These are phyloP conservation scores for Dicentrarchus labrax DNA, from an alignment of 2,113 vertebrate species.

Conservation along the genomic window DNA sequence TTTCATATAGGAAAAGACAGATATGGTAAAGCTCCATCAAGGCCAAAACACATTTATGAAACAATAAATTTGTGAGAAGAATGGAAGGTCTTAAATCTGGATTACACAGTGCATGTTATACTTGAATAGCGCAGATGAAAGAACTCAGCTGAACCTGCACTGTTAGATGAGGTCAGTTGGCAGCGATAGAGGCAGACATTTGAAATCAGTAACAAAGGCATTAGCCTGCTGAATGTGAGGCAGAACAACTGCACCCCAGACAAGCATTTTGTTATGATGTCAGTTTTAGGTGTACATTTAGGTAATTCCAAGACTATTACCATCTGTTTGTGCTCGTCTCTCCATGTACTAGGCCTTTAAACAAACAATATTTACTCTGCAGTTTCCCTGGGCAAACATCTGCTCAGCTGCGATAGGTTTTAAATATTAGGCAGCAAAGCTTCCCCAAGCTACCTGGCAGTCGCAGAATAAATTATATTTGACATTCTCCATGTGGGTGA, in stretches of 20 bases:
- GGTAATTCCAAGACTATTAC: constrained; percentile 70
- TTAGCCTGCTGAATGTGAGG: constrained; percentile 32
- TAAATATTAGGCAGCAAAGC: constrained; percentile 79
- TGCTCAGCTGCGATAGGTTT: constrained; percentile 78
- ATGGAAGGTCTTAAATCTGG: background rate
- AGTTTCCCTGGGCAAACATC: constrained; percentile 78
- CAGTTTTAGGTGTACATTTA: constrained; percentile 49
- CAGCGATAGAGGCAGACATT: constrained; percentile 42
- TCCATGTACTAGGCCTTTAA: constrained; percentile 70
- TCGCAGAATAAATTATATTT: constrained; percentile 80
- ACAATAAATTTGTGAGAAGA: background rate
- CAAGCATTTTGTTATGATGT: constrained; percentile 63
- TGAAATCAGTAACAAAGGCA: constrained; percentile 42
- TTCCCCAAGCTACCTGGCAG: constrained; percentile 74
- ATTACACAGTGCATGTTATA: background rate
- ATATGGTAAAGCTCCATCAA: background rate
- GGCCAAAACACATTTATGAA: background rate
- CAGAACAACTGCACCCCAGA: constrained; percentile 45
- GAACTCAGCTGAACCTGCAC: constrained; percentile 11
- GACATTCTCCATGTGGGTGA: constrained; percentile 78
- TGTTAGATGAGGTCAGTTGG: constrained; percentile 41
- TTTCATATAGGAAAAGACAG: background rate
- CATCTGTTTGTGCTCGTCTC: constrained; percentile 75
- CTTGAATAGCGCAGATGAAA: constrained; percentile 13
- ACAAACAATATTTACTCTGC: constrained; percentile 76